phyloP scores from a whole-genome alignment of 2,888 invertebrate genomes.

The Crioceris asparagi region DNA sequence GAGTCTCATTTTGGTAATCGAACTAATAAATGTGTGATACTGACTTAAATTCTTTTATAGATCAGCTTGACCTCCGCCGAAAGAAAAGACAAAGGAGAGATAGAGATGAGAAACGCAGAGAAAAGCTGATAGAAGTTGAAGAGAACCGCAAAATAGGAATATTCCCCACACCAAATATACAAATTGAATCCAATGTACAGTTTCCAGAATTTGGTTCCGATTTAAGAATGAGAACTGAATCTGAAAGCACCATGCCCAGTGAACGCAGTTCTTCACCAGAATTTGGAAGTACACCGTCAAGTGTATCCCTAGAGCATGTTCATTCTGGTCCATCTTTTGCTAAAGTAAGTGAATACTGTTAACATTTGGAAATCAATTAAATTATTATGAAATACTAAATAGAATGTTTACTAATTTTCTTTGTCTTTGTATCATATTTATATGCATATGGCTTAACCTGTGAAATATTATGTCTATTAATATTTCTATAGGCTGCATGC shows the following conservation, averaged over 20 bases:
- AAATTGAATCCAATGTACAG: constrained; percentile 53
- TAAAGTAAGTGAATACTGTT: constrained; percentile 41
- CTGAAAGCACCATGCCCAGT: constrained; percentile 27
- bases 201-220: constrained; percentile 37
- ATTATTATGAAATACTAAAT: too few relatives aligned
- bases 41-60: constrained; percentile 37
- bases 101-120: constrained; percentile 68
- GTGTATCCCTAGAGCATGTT: constrained; percentile 23
- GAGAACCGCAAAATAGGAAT: constrained; percentile 63
- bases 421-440: too few relatives aligned
- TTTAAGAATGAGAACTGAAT: constrained; percentile 21
- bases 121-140: constrained; percentile 62
- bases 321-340: constrained; percentile 47
- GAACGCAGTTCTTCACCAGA: constrained; percentile 25
- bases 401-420: too few relatives aligned
- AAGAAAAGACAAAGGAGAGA: constrained; percentile 58
- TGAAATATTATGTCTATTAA: too few relatives aligned
- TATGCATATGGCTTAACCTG: too few relatives aligned
- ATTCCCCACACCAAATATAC: constrained; percentile 47
- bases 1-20: background rate
- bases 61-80: constrained; percentile 60
- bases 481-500: constrained; percentile 20
- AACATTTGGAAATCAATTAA: too few relatives aligned
- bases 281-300: constrained; percentile 17
- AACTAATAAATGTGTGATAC: background rate